These are phyloP conservation scores for Corythoichthys intestinalis DNA, from an alignment of 2,113 vertebrate species.

Conservation along the genomic window DNA sequence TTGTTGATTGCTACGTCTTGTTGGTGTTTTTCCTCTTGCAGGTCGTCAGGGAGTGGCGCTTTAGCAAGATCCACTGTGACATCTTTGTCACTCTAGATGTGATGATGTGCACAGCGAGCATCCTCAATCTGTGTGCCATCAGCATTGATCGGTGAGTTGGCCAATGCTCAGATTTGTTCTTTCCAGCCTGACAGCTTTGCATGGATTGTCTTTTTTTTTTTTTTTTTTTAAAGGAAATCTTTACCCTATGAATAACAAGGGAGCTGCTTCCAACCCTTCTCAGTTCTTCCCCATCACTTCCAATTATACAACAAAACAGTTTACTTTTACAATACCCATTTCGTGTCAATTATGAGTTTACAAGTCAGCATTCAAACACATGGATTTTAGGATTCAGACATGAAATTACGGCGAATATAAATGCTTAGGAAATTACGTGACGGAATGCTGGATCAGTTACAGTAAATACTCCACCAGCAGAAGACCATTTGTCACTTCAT, in stretches of 20 bases:
- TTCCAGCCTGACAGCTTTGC: conserved; percentile 16
- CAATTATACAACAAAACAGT: neutral
- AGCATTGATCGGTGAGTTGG: conserved; percentile 94
- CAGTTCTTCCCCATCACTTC: conserved; percentile 4
- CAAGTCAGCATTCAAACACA: neutral
- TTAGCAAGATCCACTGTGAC: conserved; percentile 97
- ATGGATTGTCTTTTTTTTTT: conserved; percentile 19
- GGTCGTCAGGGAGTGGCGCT: conserved; percentile 97
- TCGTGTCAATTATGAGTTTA: neutral
- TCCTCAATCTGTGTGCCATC: conserved; percentile 98
- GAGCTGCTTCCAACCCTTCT: conserved; percentile 2
- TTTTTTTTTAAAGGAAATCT: conserved; percentile 26
- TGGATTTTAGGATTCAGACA: neutral
- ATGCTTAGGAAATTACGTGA: too few relatives aligned
- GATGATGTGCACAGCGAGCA: conserved; percentile 99
- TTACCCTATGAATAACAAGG: conserved; percentile 26
- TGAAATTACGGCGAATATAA: too few relatives aligned
- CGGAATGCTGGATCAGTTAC: too few relatives aligned
- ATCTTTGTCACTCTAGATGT: conserved; percentile 98
- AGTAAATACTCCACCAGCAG: neutral
- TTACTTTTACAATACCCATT: neutral
- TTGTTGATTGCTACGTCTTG: conserved; percentile 32
- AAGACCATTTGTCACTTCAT: neutral
- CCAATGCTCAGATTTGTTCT: conserved; percentile 21
- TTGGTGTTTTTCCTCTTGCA: conserved; percentile 59